These are phyloP conservation scores for Thymelicus lineola DNA, from an alignment of 2,888 invertebrate species.

Conservation along the genomic window DNA sequence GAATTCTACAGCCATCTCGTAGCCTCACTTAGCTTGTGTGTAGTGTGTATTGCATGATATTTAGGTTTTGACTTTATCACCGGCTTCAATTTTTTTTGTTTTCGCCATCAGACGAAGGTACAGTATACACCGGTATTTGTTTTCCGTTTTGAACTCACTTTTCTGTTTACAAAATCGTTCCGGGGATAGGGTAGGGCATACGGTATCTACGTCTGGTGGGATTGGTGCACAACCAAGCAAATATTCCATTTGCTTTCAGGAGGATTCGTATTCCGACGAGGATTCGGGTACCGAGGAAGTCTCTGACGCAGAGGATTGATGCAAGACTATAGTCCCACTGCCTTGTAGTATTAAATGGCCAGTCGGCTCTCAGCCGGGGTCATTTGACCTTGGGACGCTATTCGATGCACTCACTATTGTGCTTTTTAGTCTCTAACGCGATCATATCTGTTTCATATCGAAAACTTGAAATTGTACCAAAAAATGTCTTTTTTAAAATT, in stretches of 20 bases:
- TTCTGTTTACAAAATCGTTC: conserved; percentile 5
- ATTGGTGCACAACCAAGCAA: conserved; percentile 64
- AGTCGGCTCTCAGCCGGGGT: conserved; percentile 51
- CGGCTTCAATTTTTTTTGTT: conserved; percentile 37
- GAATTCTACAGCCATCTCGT: conserved; percentile 82
- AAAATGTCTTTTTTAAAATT: conserved; percentile 52
- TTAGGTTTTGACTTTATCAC: conserved; percentile 51
- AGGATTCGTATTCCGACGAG: conserved; percentile 82
- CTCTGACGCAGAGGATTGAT: conserved; percentile 79
- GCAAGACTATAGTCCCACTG: conserved; percentile 55
- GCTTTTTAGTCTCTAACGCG: conserved; percentile 43
- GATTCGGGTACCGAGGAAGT: conserved; percentile 81
- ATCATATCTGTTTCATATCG: conserved; percentile 63
- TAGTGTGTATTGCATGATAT: conserved; percentile 67
- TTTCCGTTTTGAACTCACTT: background rate
- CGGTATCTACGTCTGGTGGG: conserved; percentile 72
- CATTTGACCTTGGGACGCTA: conserved; percentile 39
- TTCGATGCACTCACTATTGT: conserved; percentile 44
- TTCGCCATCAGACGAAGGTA: conserved; percentile 67
- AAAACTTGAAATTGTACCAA: conserved; percentile 58
- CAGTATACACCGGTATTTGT: conserved; percentile 50
- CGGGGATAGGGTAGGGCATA: conserved; percentile 42
- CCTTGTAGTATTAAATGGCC: conserved; percentile 57
- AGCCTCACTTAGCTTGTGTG: conserved; percentile 53
- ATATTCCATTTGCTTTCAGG: conserved; percentile 77